Evolutionary conservation across 2,797 vertebrate genomes (phyloP).

Genomic region (Crypturellus tataupa): DNA sequence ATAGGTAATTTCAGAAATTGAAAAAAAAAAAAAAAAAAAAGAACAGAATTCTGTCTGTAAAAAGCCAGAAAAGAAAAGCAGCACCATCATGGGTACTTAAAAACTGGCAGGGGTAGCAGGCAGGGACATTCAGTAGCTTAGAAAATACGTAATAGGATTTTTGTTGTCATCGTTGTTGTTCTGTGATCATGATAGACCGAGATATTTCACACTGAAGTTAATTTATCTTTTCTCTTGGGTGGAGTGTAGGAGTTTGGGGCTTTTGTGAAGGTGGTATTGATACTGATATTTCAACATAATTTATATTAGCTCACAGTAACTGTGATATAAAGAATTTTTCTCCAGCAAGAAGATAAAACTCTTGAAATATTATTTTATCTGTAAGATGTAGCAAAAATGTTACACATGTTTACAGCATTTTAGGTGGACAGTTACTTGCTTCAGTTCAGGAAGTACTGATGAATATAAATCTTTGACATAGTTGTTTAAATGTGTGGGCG

Average conservation of each 20-base stretch:
- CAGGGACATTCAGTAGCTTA: not conserved
- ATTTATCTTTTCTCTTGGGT: not conserved
- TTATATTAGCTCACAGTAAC: not conserved
- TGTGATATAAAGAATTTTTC: not conserved
- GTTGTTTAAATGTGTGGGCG: not conserved
- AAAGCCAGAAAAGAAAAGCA: not conserved
- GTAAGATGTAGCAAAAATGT: not conserved
- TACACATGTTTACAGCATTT: not conserved
- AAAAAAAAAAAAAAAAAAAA: not conserved
- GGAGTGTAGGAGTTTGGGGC: too few relatives aligned
- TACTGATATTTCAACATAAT: not conserved
- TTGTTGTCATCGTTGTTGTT: not conserved
- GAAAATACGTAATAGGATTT: fast-evolving
- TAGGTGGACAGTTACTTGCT: not conserved
- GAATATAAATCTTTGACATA: not conserved
- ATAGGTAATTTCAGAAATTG: not conserved
- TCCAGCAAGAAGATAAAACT: not conserved
- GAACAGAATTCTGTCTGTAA: not conserved
- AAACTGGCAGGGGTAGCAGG: too few relatives aligned
- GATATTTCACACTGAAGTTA: not conserved
- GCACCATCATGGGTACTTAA: not conserved
- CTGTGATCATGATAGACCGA: not conserved
- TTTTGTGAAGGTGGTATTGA: not conserved
- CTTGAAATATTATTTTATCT: not conserved
- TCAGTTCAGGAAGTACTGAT: not conserved